phyloP scores from a whole-genome alignment of 2,888 invertebrate species.

The Platycheirus albimanus region DNA sequence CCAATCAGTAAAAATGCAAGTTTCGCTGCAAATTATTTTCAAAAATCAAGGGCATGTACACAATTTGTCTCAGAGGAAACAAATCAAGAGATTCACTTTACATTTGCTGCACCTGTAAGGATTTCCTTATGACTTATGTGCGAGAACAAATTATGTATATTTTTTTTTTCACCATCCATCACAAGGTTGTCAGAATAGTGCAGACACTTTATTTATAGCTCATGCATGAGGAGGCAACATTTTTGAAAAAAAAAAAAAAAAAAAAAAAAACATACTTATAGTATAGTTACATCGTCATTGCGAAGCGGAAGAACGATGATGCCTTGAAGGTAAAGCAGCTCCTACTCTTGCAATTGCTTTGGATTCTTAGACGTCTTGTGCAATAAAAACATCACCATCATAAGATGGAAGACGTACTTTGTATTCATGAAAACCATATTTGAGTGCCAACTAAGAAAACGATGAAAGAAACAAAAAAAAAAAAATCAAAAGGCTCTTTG shows the following conservation, averaged over 20 bases:
- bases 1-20: background rate
- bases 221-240: constrained; percentile 20
- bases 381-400: constrained; percentile 36
- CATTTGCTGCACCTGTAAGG: constrained; percentile 12
- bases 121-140: constrained; percentile 12
- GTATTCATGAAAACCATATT: constrained; percentile 43
- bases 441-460: constrained; percentile 20
- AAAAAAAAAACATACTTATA: too few relatives aligned
- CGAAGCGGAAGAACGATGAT: background rate
- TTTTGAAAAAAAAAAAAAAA: constrained; percentile 7
- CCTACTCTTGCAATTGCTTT: constrained; percentile 19
- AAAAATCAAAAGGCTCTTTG: background rate
- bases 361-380: constrained; percentile 41
- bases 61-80: background rate
- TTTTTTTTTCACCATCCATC: constrained; percentile 27
- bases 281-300: background rate
- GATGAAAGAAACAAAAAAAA: background rate
- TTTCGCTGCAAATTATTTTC: background rate
- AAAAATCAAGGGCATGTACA: constrained; percentile 31
- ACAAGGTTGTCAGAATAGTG: constrained; percentile 24
- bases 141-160: constrained; percentile 15
- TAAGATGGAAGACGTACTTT: constrained; percentile 43
- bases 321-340: constrained; percentile 9
- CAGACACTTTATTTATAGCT: constrained; percentile 33
- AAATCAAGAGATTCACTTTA: background rate